A percentile compares a stretch with the other conserved stretches of the same genome.
Evolutionary conservation across 1,140 invertebrate species (phyloP).

Genomic region (Aphis craccivora): DNA sequence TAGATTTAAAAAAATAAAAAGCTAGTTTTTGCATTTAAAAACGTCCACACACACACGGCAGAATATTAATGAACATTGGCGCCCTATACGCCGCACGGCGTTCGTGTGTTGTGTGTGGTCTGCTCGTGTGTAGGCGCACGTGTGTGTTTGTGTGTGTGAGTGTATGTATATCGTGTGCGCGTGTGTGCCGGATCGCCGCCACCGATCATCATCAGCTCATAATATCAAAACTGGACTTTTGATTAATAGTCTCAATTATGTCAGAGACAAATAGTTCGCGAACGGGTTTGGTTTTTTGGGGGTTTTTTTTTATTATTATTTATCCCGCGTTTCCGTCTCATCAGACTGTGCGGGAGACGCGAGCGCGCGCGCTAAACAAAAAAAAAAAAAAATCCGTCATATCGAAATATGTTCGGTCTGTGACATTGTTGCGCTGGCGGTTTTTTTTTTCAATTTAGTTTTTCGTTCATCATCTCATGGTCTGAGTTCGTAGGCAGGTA

Average conservation of each 20-base stretch:
- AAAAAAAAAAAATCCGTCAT: conserved; percentile 29
- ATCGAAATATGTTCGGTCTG: conserved; percentile 35
- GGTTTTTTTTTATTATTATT: not conserved
- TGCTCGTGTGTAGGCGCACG: not conserved
- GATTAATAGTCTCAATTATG: conserved; percentile 42
- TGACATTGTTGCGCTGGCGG: not conserved
- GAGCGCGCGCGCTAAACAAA: not conserved
- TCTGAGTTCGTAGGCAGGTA: not conserved
- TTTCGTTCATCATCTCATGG: not conserved
- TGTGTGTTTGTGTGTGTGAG: not conserved
- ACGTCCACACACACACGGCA: not conserved
- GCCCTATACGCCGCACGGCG: conserved; percentile 14
- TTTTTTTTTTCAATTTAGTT: not conserved
- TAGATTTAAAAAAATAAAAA: not conserved
- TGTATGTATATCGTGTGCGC: not conserved
- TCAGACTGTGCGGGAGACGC: not conserved
- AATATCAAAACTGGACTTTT: conserved; percentile 26
- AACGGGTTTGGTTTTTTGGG: not conserved
- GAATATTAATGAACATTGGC: conserved; percentile 33
- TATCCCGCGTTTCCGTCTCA: not conserved
- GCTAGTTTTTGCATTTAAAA: conserved; percentile 23
- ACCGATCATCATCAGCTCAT: not conserved
- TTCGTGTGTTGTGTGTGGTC: conserved; percentile 34
- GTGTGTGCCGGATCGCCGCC: not conserved
- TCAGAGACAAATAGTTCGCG: conserved; percentile 47